Evolutionary conservation across 1,140 invertebrate genomes (phyloP).

Genomic region (Bombus cullumanus): DNA sequence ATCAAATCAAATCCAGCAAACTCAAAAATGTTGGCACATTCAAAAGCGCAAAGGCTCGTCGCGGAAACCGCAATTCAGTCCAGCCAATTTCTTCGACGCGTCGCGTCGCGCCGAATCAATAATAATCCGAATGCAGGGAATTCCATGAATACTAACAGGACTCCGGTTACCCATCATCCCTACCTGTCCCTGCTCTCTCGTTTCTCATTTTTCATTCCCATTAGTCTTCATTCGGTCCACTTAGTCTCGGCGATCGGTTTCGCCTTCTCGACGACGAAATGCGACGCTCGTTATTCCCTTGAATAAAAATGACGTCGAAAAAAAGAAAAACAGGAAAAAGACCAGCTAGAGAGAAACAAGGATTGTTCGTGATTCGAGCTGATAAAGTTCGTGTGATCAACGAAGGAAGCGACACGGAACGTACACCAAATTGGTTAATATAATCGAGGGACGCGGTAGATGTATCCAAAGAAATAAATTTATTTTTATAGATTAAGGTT

Average conservation of each 20-base stretch:
- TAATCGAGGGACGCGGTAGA: background rate
- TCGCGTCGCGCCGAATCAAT: conserved; percentile 44
- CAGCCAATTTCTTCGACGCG: conserved; percentile 47
- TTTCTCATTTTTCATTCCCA: conserved; percentile 54
- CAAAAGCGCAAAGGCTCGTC: conserved; percentile 8
- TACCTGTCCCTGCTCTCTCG: background rate
- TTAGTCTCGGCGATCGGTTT: conserved; percentile 43
- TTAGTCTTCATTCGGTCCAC: conserved; percentile 53
- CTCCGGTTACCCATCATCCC: background rate
- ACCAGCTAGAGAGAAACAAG: background rate
- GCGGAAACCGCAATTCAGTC: conserved; percentile 34
- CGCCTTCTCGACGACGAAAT: conserved; percentile 45
- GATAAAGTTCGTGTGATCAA: background rate
- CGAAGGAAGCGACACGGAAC: background rate
- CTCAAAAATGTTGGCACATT: background rate
- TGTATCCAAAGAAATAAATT: background rate
- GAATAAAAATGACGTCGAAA: conserved; percentile 40
- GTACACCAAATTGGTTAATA: background rate
- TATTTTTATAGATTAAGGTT: background rate
- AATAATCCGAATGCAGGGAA: conserved; percentile 54
- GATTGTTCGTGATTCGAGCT: background rate
- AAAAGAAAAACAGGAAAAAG: background rate
- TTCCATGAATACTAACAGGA: conserved; percentile 50
- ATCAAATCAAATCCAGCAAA: background rate
- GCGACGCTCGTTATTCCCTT: conserved; percentile 49